Evolutionary conservation across 2,113 vertebrate genomes (phyloP).

Genomic region (Eurystomus gularis): DNA sequence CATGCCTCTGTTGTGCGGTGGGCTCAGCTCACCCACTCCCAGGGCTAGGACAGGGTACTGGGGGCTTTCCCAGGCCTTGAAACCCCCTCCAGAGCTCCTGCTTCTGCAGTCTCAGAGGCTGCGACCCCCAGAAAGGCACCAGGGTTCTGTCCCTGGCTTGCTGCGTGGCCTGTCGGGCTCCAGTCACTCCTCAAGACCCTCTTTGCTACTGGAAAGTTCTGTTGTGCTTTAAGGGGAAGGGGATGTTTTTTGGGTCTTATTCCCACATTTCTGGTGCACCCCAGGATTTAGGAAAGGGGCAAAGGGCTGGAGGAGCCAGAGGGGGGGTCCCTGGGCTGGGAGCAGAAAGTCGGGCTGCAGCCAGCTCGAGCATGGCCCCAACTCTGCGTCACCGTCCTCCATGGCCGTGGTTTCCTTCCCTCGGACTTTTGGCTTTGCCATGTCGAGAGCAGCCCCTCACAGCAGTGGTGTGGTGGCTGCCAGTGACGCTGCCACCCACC

Average conservation of each 20-base stretch:
- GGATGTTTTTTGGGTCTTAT: background rate
- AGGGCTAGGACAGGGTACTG: background rate
- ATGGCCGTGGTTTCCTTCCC: background rate
- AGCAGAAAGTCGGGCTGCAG: background rate
- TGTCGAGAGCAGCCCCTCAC: background rate
- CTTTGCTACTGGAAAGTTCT: background rate
- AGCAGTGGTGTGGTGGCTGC: accelerated
- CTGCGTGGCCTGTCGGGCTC: background rate
- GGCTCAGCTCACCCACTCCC: background rate
- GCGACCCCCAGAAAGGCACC: background rate
- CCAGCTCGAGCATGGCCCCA: accelerated
- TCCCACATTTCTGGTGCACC: accelerated
- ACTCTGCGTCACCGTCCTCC: background rate
- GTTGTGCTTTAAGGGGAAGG: background rate
- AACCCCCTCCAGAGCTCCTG: background rate
- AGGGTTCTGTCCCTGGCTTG: background rate
- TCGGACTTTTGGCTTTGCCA: background rate
- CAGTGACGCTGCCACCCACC: background rate
- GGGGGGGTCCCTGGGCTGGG: background rate
- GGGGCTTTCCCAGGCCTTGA: background rate
- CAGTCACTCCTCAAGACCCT: background rate
- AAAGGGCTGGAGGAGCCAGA: background rate
- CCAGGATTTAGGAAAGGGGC: background rate
- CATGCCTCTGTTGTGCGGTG: accelerated
- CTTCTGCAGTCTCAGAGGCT: background rate